A percentile compares a stretch with the other conserved stretches of the same genome.
These are phyloP conservation scores for Eueides isabella DNA, from an alignment of 1,140 invertebrate species.

Conservation along the genomic window DNA sequence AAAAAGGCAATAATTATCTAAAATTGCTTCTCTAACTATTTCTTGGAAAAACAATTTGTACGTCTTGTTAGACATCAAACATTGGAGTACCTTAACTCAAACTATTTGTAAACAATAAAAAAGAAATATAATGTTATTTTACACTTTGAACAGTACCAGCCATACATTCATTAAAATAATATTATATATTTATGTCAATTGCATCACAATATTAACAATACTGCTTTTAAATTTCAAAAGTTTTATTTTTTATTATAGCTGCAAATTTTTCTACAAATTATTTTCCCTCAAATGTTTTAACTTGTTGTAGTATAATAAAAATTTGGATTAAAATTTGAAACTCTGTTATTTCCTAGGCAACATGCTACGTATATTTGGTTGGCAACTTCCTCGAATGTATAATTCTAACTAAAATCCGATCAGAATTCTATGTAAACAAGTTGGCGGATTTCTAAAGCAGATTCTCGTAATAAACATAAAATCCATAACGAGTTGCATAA, in stretches of 20 bases:
- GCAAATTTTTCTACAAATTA: constrained; percentile 18
- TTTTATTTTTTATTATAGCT: neutral
- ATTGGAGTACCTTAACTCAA: no score
- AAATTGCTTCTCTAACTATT: no score
- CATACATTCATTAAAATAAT: neutral
- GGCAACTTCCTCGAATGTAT: constrained; percentile 33
- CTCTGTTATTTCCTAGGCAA: constrained; percentile 22
- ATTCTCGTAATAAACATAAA: constrained; percentile 33
- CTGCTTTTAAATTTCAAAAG: constrained; percentile 15
- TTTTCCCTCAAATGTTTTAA: constrained; percentile 15
- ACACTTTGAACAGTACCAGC: neutral
- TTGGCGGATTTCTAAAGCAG: constrained; percentile 27
- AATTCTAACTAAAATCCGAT: constrained; percentile 31
- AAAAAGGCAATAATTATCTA: no score
- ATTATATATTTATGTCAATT: constrained; percentile 22
- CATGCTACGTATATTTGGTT: constrained; percentile 29
- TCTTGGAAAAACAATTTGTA: no score
- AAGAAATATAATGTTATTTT: no score
- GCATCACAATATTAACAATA: neutral
- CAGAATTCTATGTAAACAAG: constrained; percentile 34
- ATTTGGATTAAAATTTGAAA: constrained; percentile 27
- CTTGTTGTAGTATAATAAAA: constrained; percentile 28
- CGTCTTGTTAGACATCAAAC: no score
- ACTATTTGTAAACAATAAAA: no score
- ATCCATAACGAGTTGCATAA: constrained; percentile 30